Percentiles rank a stretch among this genome's conserved stretches.
Evolutionary conservation across 2,797 vertebrate species (phyloP).

Genomic region (Sorex maritimensis): DNA sequence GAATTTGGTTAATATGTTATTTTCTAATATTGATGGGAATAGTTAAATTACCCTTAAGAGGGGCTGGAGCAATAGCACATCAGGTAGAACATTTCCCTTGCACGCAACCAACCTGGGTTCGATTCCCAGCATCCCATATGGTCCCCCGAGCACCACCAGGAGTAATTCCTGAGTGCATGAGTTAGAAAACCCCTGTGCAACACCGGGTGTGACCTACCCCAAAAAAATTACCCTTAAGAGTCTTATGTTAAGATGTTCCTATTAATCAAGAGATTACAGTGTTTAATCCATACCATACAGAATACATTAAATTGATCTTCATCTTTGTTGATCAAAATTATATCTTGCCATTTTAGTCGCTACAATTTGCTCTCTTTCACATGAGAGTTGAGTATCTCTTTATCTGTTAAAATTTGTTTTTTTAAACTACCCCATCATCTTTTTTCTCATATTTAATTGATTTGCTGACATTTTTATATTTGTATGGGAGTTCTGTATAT

Average conservation of each 20-base stretch:
- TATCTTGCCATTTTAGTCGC: not conserved
- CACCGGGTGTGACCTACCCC: too few species aligned
- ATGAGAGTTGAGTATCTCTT: not conserved
- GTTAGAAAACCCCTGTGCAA: too few species aligned
- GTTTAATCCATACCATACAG: too few species aligned
- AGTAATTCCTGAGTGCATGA: too few species aligned
- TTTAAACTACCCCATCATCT: not conserved
- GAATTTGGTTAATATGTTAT: too few species aligned
- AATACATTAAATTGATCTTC: not conserved
- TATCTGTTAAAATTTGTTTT: not conserved
- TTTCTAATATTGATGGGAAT: not conserved
- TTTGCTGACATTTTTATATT: not conserved
- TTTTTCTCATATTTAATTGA: not conserved
- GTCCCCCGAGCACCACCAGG: too few species aligned
- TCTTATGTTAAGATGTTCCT: not conserved
- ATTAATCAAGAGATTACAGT: not conserved
- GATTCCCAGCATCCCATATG: too few species aligned
- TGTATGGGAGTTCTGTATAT: not conserved
- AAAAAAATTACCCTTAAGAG: too few species aligned
- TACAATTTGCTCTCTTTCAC: not conserved
- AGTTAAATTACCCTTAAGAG: not conserved
- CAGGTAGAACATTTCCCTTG: too few species aligned
- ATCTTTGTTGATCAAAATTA: not conserved
- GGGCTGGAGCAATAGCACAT: too few species aligned
- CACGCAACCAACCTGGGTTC: too few species aligned